Conservation (phyloP, 1,140 invertebrate genomes). For the Vollenhovia emeryi region DNA sequence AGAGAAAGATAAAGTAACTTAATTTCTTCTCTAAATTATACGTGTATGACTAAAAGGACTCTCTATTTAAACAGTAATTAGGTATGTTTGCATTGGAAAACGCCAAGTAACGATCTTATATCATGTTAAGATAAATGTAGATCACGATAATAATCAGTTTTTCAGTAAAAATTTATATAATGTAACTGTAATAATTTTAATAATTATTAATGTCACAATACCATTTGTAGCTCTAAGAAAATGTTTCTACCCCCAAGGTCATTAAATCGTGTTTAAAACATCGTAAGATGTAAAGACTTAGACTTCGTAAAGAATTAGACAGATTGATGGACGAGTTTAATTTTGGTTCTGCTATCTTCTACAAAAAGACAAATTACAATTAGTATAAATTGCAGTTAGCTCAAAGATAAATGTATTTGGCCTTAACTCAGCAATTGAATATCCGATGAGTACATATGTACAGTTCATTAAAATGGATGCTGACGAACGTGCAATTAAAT, state of each 20-base stretch:
- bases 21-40: slow-evolving; percentile 8
- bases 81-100: slow-evolving; percentile 8
- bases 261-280: not conserved
- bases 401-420: slow-evolving; percentile 1
- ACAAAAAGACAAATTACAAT: not conserved
- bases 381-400: not conserved
- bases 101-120: not conserved
- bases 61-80: not conserved
- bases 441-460: not conserved
- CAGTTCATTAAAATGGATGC: slow-evolving; percentile 10
- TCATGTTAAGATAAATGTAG: not conserved
- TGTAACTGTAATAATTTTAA: not conserved
- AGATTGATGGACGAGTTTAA: slow-evolving; percentile 14
- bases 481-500: slow-evolving; percentile 30
- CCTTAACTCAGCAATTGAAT: not conserved
- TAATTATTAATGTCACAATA: too few relatives aligned
- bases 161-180: not conserved
- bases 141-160: not conserved
- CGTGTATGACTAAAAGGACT: not conserved
- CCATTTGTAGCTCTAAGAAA: not conserved
- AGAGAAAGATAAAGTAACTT: not conserved
- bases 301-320: slow-evolving; percentile 2
- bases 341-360: not conserved
- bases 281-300: too few relatives aligned
- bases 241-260: not conserved